Percentiles rank a stretch among this genome's conserved stretches.
phyloP scores from a whole-genome alignment of 2,113 vertebrate genomes.

The Serinus canaria region DNA sequence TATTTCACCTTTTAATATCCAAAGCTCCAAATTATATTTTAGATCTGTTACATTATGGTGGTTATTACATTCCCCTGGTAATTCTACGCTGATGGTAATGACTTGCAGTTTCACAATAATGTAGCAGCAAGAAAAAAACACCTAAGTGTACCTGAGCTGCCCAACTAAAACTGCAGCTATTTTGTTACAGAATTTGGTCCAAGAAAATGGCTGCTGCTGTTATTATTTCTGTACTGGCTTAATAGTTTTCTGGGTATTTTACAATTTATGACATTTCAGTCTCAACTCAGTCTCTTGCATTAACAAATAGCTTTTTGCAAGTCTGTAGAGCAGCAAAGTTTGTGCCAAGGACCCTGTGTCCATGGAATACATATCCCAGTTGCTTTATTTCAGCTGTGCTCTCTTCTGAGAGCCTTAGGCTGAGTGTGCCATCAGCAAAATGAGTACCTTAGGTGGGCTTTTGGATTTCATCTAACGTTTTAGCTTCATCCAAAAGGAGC shows the following conservation, averaged over 20 bases:
- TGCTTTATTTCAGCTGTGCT: not conserved
- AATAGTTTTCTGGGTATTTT: not conserved
- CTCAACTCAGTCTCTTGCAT: not conserved
- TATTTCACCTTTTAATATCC: not conserved
- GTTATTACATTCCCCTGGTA: not conserved
- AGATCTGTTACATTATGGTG: not conserved
- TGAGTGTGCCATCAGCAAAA: not conserved
- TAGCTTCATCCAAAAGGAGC: not conserved
- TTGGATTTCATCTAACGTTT: not conserved
- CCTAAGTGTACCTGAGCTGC: not conserved
- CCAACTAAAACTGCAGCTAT: not conserved
- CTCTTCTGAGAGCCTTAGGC: not conserved
- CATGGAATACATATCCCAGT: not conserved
- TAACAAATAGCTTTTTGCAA: not conserved
- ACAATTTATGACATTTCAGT: not conserved
- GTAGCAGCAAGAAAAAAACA: not conserved
- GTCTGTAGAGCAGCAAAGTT: not conserved
- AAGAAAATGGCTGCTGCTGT: not conserved
- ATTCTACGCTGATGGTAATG: not conserved
- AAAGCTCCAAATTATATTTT: not conserved
- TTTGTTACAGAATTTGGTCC: not conserved
- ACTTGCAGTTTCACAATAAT: not conserved
- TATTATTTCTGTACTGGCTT: not conserved
- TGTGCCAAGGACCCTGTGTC: fast-evolving
- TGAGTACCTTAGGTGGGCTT: not conserved